Percentiles rank a stretch among this genome's conserved stretches.
phyloP scores from a whole-genome alignment of 2,113 vertebrate genomes.

The Nestor notabilis region DNA sequence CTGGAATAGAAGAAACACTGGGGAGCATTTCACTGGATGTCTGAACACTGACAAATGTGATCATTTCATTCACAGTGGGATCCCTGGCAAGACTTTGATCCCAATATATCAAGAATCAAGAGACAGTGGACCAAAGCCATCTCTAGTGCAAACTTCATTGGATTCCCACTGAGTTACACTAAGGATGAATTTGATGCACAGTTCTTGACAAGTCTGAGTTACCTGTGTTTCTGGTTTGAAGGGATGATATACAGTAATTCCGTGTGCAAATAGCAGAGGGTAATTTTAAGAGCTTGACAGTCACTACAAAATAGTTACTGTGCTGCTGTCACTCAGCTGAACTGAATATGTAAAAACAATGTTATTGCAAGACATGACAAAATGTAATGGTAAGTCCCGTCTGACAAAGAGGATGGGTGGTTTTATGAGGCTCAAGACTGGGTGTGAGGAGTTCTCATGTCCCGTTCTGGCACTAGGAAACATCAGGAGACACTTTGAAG shows the following conservation, averaged over 20 bases:
- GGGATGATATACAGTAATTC: not conserved
- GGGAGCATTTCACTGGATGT: not conserved
- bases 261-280: not conserved
- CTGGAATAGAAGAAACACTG: not conserved
- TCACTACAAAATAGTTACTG: not conserved
- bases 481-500: not conserved
- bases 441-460: not conserved
- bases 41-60: slow-evolving; percentile 39
- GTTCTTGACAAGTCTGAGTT: not conserved
- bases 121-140: not conserved
- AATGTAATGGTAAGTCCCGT: not conserved
- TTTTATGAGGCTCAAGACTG: not conserved
- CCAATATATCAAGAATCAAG: not conserved
- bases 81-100: slow-evolving; percentile 34
- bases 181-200: not conserved
- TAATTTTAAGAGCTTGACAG: not conserved
- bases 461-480: not conserved
- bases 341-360: not conserved
- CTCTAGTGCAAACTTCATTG: not conserved
- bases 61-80: slow-evolving; percentile 15
- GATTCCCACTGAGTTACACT: not conserved
- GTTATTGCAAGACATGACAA: not conserved
- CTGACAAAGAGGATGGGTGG: not conserved
- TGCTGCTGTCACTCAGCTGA: not conserved
- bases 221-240: not conserved